Evolutionary conservation across 1,140 invertebrate species (phyloP), one percentile per base, ranked within the genome.

Genomic region (Ceratina australensis): DNA sequence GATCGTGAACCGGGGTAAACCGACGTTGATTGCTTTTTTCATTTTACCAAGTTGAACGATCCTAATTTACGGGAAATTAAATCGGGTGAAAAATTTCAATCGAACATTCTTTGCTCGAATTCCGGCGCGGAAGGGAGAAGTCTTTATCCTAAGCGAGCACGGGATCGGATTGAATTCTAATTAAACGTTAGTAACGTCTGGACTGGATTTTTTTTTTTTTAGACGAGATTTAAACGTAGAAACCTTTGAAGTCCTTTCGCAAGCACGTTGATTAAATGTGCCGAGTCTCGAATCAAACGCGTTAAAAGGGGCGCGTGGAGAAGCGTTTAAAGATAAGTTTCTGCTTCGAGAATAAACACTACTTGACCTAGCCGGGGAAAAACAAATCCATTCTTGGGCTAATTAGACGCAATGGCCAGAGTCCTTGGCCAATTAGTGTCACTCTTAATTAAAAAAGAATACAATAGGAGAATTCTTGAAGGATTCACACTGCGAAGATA

Each of bases 341-440:
- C n/a, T 28, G 2, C 22, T 47, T 72, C n/a, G 49, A 28, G 18
- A 42, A 56, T 33, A 10, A 47, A 47, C 20, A 22, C 28, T 28
- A 5, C 72, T 54, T 24, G 50, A 54, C 28, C 63, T 13, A 20
- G 28, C 26, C n/a, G 15, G 12, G 13, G 12, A n/a, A 7, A 54
- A n/a, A 50, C 26, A 59, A 75, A 75, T 75, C 16, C 3, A 22
- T 22, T 52, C 47, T n/a, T 13, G 13, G 3, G 47, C 52, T 77
- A 77, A 71, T 77, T 77, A 52, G 57, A 42, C 24, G 13, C 47
- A 60, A 60, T 61, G 66, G 50, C 26, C n/a, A n/a, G 65, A 54
- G 57, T 24, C 47, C 66, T 33, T 50, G 66, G 49, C 74, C 66
- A 77, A 77, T 77, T 77, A 77, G 74, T n/a, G 66, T 24, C 28